Evolutionary conservation across 2,797 vertebrate genomes (phyloP), one percentile per base, ranked within the genome.

Genomic region (Loriculus beryllinus): DNA sequence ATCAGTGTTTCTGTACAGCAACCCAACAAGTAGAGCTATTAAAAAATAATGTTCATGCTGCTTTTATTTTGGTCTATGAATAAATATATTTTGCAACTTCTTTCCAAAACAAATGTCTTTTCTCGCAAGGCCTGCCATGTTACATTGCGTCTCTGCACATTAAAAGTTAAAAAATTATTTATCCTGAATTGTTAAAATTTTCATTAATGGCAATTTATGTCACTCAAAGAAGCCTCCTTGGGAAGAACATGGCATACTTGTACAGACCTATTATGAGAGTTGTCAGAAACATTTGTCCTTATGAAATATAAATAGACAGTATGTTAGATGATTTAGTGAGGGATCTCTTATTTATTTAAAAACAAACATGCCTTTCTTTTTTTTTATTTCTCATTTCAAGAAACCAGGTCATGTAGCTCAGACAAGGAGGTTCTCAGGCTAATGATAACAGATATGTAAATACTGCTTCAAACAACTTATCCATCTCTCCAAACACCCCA

Each of bases 221-320:
- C 98, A 98, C 98, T 98, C 98, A 98, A 97, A 97, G 95, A 82
- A 96, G 91, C 96, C 97, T 98, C 98, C 97, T 98, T 97, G 96
- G 95, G 97, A 98, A 97, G 98, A 98, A 98, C 98, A 98, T 98
- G 97, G 97, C 97, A 98, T 97, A 97, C 98, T 98, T 98, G 98
- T 98, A 98, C 97, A 98, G 98, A 98, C 98, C 98, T 98, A 98
- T 99, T 98, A 99, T 98, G 98, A 98, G 98, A 98, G 96, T 98
- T 99, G 98, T 99, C 98, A 98, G 98, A 98, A 98, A 98, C 98
- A 98, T 98, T 98, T 99, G 98, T 98, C 98, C 98, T 99, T 98
- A 99, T 99, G 97, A 98, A 99, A 98, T 98, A 98, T 99, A 98
- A 98, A 99, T 99, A 97, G 98, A 97, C 96, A 96, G 82, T 82